Base-by-base conservation (phyloP, 2,113 vertebrate species). In the Odocoileus hemionus region DNA sequence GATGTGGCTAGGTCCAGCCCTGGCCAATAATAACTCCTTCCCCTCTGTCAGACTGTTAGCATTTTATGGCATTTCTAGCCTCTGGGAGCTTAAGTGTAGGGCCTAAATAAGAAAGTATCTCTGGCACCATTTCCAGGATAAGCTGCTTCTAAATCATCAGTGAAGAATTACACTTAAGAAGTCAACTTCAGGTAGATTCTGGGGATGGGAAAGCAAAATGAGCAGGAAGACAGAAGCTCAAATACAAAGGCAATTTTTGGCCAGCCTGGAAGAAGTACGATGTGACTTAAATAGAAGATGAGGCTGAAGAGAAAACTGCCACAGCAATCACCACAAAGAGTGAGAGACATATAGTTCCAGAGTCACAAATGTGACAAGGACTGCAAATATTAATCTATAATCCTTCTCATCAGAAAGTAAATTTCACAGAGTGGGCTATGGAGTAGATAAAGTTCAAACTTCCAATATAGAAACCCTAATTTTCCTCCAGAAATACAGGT, bases 381-480 rank as follows among this genome's bases (percentile, higher is more conserved):
- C 57, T 55, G 83, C 80, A 85, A 86, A 74, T 39, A 55, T 74
- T 95, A 78, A 87, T 91, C 86, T 91, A 28, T 52, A 92, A 94
- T 87, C 43, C 47, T 86, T 67, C 36, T 78, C 52, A 84, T 91
- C 91, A 92, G 93, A 97, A 86, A 96, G 86, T 84, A 92, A 95
- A 96, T 89, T 95, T 97, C 94, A 94, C 82, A 89, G 91, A 93
- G 36, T 67, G 83, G 70, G 25, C 36, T 97, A 84, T 52, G 70
- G 47, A 58, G 36, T 21, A 87, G 60, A 80, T 50, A 50, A 86
- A 88, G 83, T 85, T 87, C 96, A 90, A 80, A 92, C 94, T 98
- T 93, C 94, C 95, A 94, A 91, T 90, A 97, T 54, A 92, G 93
- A 97, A 98, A 98, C 95, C 52, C 43, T 64, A 79, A 70, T 94